Evolutionary conservation across 2,113 vertebrate species (phyloP), one percentile per base, ranked within the genome.

Genomic region (Tragulus kanchil): DNA sequence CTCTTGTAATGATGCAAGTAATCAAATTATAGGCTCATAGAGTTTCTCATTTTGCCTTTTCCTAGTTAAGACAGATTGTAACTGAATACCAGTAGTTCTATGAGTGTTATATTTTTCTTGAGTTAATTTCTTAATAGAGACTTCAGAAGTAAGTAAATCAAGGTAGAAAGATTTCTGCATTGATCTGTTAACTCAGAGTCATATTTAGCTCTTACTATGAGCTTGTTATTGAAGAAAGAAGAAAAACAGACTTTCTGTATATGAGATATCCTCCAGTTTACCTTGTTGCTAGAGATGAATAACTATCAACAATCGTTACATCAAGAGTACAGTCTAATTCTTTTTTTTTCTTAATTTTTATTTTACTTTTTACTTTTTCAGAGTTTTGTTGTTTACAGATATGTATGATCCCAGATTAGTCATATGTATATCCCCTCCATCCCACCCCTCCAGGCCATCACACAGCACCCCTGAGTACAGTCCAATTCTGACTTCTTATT

Each of bases 121-220:
- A 84, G 52, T 83, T 88, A 42, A 83, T 59, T 90, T 90, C 58
- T 73, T 94, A n/a, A 71, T 86, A 14, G 31, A 65, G 31, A 56
- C 4, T 94, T 71, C 14, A 83, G 71, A 94, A 82, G 86, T 48
- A 92, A 71, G 23, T 83, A 56, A 82, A 42, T 78, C 26, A 19
- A 87, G 36, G 65, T 6, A 56, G 52, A 77, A 83, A 56, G n/a
- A 52, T n/a, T 90, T 73, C 42, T 93, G 11, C 25, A 62, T 88
- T 56, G 50, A 64, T 61, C 16, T 79, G 21, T 54, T 79, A 64
- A 90, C n/a, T 75, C 3, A n/a, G 23, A 48, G 3, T 79, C 69
- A 79, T 12, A 56, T 31, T 85, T 84, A 42, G 6, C n/a, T 85
- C 23, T 21, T 71, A 77, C 25, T 83, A 11, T 83, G 15, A 65